Base-by-base conservation (phyloP, 1,140 invertebrate species). In the Manduca sexta region DNA sequence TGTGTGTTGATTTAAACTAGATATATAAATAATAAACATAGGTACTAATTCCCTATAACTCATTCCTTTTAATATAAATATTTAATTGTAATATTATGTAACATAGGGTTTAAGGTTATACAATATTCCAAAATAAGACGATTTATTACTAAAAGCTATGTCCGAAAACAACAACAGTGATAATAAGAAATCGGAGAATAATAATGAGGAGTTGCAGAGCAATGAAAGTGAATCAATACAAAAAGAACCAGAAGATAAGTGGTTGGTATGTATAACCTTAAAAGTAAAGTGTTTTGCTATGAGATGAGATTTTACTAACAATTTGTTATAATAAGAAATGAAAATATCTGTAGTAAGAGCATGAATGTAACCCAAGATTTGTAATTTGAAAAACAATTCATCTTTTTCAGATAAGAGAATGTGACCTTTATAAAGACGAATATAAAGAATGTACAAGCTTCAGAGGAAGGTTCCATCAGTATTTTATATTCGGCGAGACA, bases 401-500 rank as follows among this genome's bases (percentile, higher is more conserved):
- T 21, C 17, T 49, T 53, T 64, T 52, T 44, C 56, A 94, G 93
- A 89, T 94, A 33, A 86, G 92, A 62, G 89, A 92, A 7, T 95
- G 94, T 84, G 65, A 87, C 11, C 38, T 90, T 2, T 96, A 96
- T 72, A 88, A 92, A 58, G 92, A 93, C 47, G 94, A 96, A 86
- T 94, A 93, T 63, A 86, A 87, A 21, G 93, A 95, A 49, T 97
- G 95, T 69, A 91, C 66, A 47, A 91, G 92, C 56, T 84, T 93
- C 10, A 90, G 83, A 79, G 92, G 86, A 8, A 87, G 94, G 56
- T 95, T 97, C 73, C 91, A 97, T 74, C 95, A 97, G 75, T 93
- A 95, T 69, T 97, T 95, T 72, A 89, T 95, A 37, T 87, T 87
- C 81, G 95, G 95, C 2, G 77, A 94, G 65, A 73, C 74, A 1